These are phyloP conservation scores for Calliphora vomitoria DNA, from an alignment of 2,888 invertebrate species.

Conservation along the genomic window DNA sequence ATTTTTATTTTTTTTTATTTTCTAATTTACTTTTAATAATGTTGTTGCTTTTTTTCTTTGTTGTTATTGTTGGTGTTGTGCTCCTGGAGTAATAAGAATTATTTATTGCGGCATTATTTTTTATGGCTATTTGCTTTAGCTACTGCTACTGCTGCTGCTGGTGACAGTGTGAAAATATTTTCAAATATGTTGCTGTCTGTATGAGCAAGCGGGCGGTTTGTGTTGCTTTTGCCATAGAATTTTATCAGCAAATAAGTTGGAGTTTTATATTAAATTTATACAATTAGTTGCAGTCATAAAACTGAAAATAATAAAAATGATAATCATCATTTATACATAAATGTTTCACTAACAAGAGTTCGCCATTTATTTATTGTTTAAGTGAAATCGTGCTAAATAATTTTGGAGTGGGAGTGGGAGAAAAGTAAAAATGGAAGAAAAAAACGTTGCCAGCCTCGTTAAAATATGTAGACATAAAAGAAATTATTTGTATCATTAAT, in stretches of 20 bases:
- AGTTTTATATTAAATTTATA: constrained; percentile 70
- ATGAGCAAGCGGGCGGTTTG: neutral
- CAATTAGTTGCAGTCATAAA: constrained; percentile 72
- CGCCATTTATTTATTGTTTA: constrained; percentile 24
- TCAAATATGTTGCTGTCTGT: neutral
- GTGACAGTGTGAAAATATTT: constrained; percentile 68
- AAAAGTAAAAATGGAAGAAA: neutral
- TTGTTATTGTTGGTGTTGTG: constrained; percentile 19
- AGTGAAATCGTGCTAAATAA: neutral
- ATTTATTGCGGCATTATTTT: constrained; percentile 72
- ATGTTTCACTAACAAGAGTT: constrained; percentile 51
- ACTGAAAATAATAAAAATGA: constrained; percentile 56
- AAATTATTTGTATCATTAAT: constrained; percentile 29
- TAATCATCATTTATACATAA: constrained; percentile 42
- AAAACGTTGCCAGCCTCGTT: neutral
- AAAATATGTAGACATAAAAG: neutral
- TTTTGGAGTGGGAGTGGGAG: neutral
- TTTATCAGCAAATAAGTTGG: constrained; percentile 45
- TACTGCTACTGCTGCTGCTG: constrained; percentile 56
- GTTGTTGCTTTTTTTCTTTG: constrained; percentile 28
- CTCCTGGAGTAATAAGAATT: constrained; percentile 65
- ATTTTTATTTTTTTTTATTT: constrained; percentile 53
- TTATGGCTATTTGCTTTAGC: constrained; percentile 52
- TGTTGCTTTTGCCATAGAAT: constrained; percentile 1
- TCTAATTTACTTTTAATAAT: constrained; percentile 72